phyloP scores from a whole-genome alignment of 2,113 vertebrate species.

The Ochotona princeps region DNA sequence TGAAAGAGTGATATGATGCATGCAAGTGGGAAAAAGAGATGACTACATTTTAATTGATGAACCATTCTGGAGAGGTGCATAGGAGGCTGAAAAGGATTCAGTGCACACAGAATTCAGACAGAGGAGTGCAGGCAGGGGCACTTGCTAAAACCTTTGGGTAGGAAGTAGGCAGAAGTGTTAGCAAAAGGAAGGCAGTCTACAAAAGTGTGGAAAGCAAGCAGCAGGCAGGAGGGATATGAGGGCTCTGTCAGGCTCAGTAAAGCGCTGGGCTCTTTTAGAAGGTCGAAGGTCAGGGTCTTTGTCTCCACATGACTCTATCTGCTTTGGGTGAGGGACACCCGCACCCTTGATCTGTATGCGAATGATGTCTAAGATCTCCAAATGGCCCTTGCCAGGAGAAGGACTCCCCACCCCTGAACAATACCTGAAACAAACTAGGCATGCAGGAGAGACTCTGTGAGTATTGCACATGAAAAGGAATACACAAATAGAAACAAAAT shows the following conservation, averaged over 20 bases:
- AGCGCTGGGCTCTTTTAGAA: too few relatives aligned
- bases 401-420: neutral
- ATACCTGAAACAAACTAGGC: too few relatives aligned
- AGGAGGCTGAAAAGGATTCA: accelerated
- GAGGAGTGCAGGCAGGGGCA: neutral
- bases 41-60: too few relatives aligned
- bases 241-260: neutral
- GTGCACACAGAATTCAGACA: accelerated
- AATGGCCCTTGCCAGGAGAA: too few relatives aligned
- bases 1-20: too few relatives aligned
- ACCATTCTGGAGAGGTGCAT: accelerated
- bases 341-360: too few relatives aligned
- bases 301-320: neutral
- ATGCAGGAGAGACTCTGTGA: neutral
- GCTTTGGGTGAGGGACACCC: too few relatives aligned
- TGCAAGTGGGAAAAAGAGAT: accelerated
- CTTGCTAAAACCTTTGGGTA: too few relatives aligned
- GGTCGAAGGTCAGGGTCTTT: too few relatives aligned
- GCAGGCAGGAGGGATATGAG: neutral
- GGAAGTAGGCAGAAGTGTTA: neutral
- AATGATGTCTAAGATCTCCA: too few relatives aligned
- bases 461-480: neutral
- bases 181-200: neutral
- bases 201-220: neutral
- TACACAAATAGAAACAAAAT: neutral